A percentile compares a stretch with the other conserved stretches of the same genome.
These are phyloP conservation scores for Emydura subglobosa DNA, from an alignment of 2,113 vertebrate genomes.

Conservation along the genomic window DNA sequence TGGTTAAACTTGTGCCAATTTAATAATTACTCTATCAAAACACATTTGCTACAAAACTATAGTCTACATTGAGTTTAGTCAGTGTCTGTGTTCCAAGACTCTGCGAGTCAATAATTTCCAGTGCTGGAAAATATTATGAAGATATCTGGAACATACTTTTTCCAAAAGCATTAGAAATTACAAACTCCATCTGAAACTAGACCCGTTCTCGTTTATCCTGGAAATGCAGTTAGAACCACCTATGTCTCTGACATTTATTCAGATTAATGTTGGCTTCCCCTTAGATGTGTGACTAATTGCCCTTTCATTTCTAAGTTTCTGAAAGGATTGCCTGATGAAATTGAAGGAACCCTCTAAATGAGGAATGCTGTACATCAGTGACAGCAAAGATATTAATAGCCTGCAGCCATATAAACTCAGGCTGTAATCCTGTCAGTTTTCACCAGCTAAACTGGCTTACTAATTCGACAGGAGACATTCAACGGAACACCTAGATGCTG, in stretches of 20 bases:
- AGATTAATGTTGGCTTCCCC: conserved; percentile 66
- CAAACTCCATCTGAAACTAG: conserved; percentile 56
- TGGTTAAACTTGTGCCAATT: conserved; percentile 31
- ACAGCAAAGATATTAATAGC: not conserved
- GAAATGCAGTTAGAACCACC: conserved; percentile 59
- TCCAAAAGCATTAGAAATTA: conserved; percentile 64
- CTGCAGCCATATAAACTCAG: not conserved
- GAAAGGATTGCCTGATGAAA: conserved; percentile 20
- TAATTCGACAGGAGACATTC: not conserved
- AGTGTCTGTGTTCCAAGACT: conserved; percentile 61
- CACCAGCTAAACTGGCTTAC: not conserved
- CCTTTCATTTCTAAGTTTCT: conserved; percentile 1
- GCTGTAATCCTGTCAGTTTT: not conserved
- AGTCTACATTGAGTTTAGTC: conserved; percentile 62
- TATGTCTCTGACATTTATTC: conserved; percentile 25
- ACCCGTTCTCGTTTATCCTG: conserved; percentile 37
- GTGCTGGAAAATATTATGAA: conserved; percentile 75
- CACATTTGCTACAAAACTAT: conserved; percentile 18
- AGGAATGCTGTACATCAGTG: not conserved
- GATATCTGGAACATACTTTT: conserved; percentile 63
- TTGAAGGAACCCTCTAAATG: not conserved
- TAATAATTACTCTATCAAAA: conserved; percentile 47
- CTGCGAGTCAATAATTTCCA: conserved; percentile 70
- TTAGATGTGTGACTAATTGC: conserved; percentile 51
- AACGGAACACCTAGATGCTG: not conserved